Conservation (phyloP, 2,888 invertebrate species). For the Scaptomyza tumidula region DNA sequence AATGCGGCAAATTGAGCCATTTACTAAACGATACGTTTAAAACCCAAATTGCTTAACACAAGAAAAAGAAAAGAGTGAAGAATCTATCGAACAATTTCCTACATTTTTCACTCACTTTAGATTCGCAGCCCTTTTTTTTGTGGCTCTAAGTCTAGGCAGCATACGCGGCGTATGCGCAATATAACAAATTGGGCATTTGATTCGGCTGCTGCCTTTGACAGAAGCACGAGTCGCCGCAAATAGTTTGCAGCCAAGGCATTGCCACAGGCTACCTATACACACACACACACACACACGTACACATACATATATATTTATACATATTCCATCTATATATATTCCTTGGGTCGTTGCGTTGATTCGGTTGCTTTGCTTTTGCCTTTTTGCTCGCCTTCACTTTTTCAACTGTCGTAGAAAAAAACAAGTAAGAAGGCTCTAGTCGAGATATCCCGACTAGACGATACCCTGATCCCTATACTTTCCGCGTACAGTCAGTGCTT, state of each 20-base stretch:
- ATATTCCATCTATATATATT: not conserved
- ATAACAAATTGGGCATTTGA: constrained; percentile 78
- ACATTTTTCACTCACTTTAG: constrained; percentile 14
- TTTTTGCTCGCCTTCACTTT: not conserved
- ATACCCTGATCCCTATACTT: too few species aligned
- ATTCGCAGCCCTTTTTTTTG: not conserved
- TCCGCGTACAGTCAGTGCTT: too few species aligned
- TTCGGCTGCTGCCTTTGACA: constrained; percentile 72
- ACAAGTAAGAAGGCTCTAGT: too few species aligned
- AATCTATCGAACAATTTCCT: constrained; percentile 14
- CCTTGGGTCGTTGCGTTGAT: constrained; percentile 24
- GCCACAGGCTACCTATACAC: constrained; percentile 9
- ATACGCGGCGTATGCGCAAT: constrained; percentile 71
- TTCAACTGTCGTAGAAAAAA: constrained; percentile 3
- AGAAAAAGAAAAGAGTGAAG: not conserved
- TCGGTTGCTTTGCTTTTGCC: constrained; percentile 16
- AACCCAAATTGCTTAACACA: constrained; percentile 34
- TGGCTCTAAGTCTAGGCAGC: not conserved
- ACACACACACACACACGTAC: not conserved
- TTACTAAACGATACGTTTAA: constrained; percentile 2
- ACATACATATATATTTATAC: too few species aligned
- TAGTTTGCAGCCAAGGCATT: constrained; percentile 48
- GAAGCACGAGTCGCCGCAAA: constrained; percentile 37
- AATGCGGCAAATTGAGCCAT: constrained; percentile 37
- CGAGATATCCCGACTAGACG: too few species aligned